Percentiles rank a stretch among this genome's conserved stretches.
Evolutionary conservation across 2,888 invertebrate species (phyloP).

Genomic region (Brachylomia viminalis): DNA sequence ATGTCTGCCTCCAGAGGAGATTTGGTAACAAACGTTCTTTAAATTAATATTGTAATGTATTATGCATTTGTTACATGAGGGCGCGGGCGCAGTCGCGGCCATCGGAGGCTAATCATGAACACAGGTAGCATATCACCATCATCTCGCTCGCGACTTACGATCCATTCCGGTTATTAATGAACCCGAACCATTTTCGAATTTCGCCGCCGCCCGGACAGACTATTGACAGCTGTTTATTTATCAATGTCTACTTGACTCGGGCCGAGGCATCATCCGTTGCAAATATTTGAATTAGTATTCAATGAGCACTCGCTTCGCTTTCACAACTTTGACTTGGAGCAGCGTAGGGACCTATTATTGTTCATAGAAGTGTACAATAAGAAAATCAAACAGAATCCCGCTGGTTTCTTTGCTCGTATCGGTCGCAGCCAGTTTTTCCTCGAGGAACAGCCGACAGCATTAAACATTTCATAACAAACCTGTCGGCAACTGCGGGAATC

Average conservation of each 20-base stretch:
- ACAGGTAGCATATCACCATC: conserved; percentile 85
- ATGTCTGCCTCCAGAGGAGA: conserved; percentile 48
- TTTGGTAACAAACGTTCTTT: conserved; percentile 53
- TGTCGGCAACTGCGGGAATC: conserved; percentile 77
- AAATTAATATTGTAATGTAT: conserved; percentile 52
- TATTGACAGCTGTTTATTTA: conserved; percentile 86
- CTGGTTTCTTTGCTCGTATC: conserved; percentile 70
- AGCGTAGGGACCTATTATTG: conserved; percentile 62
- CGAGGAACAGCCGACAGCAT: conserved; percentile 48
- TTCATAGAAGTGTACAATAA: conserved; percentile 73
- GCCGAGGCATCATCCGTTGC: conserved; percentile 75
- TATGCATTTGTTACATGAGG: conserved; percentile 52
- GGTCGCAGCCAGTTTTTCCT: conserved; percentile 71
- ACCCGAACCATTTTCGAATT: conserved; percentile 80
- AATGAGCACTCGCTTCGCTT: conserved; percentile 69
- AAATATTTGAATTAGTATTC: conserved; percentile 82
- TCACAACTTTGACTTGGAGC: conserved; percentile 70
- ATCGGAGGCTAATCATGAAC: conserved; percentile 78
- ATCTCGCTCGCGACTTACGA: conserved; percentile 80
- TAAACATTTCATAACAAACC: conserved; percentile 76
- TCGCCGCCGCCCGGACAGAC: conserved; percentile 79
- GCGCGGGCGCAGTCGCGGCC: conserved; percentile 44
- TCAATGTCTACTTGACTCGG: conserved; percentile 81
- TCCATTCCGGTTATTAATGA: conserved; percentile 87
- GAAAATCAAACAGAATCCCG: conserved; percentile 78